phyloP scores from a whole-genome alignment of 2,113 vertebrate genomes.

The Ursus arctos region DNA sequence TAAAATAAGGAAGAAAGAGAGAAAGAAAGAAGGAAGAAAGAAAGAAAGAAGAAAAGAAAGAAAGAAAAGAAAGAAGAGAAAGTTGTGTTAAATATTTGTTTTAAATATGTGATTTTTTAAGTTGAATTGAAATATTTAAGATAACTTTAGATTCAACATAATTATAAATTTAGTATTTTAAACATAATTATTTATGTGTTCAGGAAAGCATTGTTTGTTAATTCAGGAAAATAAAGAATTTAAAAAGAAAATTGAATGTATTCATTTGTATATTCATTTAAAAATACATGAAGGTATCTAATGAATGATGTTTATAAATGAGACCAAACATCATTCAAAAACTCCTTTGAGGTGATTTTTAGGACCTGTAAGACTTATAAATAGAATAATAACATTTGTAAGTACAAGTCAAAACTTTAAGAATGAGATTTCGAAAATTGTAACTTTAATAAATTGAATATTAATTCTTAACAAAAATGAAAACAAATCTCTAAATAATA shows the following conservation, averaged over 20 bases:
- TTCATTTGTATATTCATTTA: neutral
- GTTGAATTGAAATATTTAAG: constrained; percentile 2
- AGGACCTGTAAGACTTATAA: neutral
- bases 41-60: neutral
- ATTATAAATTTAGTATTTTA: neutral
- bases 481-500: neutral
- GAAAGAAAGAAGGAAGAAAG: no score
- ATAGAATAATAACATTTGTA: neutral
- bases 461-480: neutral
- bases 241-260: neutral
- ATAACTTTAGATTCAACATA: neutral
- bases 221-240: neutral
- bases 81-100: neutral
- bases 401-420: neutral
- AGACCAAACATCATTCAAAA: neutral
- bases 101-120: neutral
- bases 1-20: no score
- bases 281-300: neutral
- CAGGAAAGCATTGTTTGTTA: neutral
- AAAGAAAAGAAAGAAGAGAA: neutral
- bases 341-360: neutral
- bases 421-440: neutral
- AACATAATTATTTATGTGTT: neutral
- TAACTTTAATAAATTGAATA: neutral
- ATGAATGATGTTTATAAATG: neutral